Percentiles rank a stretch among this genome's conserved stretches.
Conservation (phyloP, 2,888 invertebrate species). For the Agrotis puta region DNA sequence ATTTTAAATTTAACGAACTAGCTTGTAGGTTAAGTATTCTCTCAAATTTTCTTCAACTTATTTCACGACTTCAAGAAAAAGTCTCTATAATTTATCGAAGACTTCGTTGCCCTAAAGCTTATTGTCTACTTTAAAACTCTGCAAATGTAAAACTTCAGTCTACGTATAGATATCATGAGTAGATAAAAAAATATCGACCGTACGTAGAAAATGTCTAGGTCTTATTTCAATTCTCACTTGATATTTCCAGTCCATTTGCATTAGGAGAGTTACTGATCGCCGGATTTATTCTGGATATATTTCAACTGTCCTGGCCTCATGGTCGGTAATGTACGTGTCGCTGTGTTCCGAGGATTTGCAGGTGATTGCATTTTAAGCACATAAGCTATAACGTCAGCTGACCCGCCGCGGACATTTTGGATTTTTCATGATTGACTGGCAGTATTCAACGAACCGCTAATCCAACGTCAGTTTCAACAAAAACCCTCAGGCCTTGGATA, state of each 20-base stretch:
- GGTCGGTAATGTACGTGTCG: constrained; percentile 33
- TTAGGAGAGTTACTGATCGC: constrained; percentile 37
- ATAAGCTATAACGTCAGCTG: constrained; percentile 62
- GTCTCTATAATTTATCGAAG: constrained; percentile 21
- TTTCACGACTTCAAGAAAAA: constrained; percentile 26
- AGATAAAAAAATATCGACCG: constrained; percentile 24
- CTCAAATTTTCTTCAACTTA: constrained; percentile 31
- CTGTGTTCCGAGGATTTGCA: constrained; percentile 52
- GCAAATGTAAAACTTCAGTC: constrained; percentile 17
- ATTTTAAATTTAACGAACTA: constrained; percentile 15
- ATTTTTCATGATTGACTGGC: constrained; percentile 70
- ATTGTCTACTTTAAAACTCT: constrained; percentile 39
- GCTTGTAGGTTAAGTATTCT: background rate
- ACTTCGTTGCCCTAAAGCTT: constrained; percentile 34
- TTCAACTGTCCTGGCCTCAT: constrained; percentile 40
- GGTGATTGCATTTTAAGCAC: constrained; percentile 65
- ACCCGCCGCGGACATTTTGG: constrained; percentile 64
- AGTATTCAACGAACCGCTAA: constrained; percentile 58
- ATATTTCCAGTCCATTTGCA: constrained; percentile 49
- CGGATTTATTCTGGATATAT: constrained; percentile 47
- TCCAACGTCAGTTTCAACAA: constrained; percentile 50
- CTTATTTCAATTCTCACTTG: constrained; percentile 39
- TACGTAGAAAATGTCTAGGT: constrained; percentile 12
- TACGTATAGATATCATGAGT: constrained; percentile 22
- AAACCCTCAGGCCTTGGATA: constrained; percentile 15